Evolutionary conservation across 2,888 invertebrate species (phyloP).

Genomic region (Acanthosepion esculentum): DNA sequence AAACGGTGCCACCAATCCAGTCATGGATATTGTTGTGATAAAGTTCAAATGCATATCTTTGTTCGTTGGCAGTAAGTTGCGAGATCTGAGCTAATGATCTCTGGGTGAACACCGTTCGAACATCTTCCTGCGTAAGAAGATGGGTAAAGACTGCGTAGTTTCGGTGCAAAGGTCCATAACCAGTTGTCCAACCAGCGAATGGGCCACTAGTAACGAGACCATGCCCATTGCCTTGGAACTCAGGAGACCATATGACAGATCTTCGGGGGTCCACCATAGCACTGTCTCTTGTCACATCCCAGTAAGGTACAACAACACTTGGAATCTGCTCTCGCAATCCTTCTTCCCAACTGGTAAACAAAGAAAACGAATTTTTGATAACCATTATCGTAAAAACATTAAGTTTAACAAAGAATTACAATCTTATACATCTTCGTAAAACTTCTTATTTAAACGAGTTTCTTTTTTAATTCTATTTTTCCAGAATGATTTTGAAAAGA

Average conservation of each 20-base stretch:
- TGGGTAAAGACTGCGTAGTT: slow-evolving; percentile 57
- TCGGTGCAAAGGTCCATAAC: slow-evolving; percentile 57
- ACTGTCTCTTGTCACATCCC: slow-evolving; percentile 73
- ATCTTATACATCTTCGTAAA: not conserved
- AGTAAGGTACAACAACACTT: slow-evolving; percentile 72
- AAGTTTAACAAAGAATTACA: not conserved
- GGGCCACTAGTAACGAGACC: slow-evolving; percentile 70
- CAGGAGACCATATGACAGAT: slow-evolving; percentile 71
- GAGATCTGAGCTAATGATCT: slow-evolving; percentile 56
- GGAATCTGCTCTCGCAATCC: slow-evolving; percentile 68
- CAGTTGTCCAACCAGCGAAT: slow-evolving; percentile 67
- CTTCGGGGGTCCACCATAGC: slow-evolving; percentile 69
- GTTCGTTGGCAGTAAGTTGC: slow-evolving; percentile 54
- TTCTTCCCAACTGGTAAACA: slow-evolving; percentile 61
- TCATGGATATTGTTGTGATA: slow-evolving; percentile 67
- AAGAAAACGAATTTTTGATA: not conserved
- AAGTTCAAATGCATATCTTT: slow-evolving; percentile 63
- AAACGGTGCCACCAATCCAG: slow-evolving; percentile 71
- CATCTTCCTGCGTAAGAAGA: slow-evolving; percentile 57
- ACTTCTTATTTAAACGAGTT: not conserved
- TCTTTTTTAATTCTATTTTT: too few relatives aligned
- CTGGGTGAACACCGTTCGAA: slow-evolving; percentile 54
- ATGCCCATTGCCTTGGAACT: slow-evolving; percentile 70
- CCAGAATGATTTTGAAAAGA: too few relatives aligned
- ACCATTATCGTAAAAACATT: not conserved